Conservation (phyloP, 2,113 vertebrate genomes). For the Sinocyclocheilus rhinocerous region DNA sequence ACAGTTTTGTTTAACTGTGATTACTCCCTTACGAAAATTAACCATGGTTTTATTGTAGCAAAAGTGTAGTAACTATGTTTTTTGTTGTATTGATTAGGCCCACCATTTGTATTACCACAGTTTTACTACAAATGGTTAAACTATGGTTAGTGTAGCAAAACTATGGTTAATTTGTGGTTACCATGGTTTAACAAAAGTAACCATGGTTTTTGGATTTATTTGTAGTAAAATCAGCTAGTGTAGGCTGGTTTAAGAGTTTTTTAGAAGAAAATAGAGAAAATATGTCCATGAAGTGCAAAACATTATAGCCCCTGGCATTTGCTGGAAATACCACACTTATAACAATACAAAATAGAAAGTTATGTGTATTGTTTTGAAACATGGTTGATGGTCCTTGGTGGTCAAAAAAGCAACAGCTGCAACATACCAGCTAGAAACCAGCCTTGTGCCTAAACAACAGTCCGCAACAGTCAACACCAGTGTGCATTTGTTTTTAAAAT, state of each 20-base stretch:
- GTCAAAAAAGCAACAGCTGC: not conserved
- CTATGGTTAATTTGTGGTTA: too few species aligned
- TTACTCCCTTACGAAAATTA: not conserved
- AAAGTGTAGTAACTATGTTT: too few species aligned
- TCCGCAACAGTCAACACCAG: not conserved
- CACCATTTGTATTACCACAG: too few species aligned
- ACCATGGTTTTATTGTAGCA: too few species aligned
- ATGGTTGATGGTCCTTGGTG: not conserved
- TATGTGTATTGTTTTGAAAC: not conserved
- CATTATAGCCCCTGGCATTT: not conserved
- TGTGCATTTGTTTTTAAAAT: too few species aligned
- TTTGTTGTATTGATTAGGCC: too few species aligned
- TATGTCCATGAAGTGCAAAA: not conserved
- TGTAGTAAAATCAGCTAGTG: not conserved
- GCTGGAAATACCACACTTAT: not conserved
- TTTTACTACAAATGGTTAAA: too few species aligned
- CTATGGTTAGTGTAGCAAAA: too few species aligned
- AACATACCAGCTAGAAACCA: not conserved
- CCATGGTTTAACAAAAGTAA: too few species aligned
- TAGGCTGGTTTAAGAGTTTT: not conserved
- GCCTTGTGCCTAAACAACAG: not conserved
- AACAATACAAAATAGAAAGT: not conserved
- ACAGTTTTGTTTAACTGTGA: not conserved
- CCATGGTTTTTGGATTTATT: too few species aligned
- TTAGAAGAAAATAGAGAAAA: not conserved